Percentiles rank a stretch among this genome's conserved stretches.
Evolutionary conservation across 2,888 invertebrate genomes (phyloP).

Genomic region (Tillus elongatus): DNA sequence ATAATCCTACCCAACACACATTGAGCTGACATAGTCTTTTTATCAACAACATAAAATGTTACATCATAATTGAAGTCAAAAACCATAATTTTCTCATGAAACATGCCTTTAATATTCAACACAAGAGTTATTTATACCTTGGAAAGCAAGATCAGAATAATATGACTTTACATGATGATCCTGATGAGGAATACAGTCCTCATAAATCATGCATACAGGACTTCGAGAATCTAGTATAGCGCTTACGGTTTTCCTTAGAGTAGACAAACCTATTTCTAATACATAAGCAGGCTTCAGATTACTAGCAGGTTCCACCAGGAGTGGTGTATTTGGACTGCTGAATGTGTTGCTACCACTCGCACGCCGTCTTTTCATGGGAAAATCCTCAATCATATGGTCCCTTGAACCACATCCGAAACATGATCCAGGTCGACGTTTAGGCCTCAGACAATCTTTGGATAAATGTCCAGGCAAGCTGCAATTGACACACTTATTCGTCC

Average conservation of each 20-base stretch:
- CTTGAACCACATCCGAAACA: constrained; percentile 14
- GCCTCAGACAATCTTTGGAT: constrained; percentile 12
- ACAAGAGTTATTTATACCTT: too few relatives aligned
- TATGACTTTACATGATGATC: too few relatives aligned
- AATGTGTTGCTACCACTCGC: too few relatives aligned
- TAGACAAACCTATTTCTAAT: constrained; percentile 4
- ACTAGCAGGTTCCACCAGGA: too few relatives aligned
- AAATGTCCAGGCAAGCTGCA: constrained; percentile 15
- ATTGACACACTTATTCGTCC: constrained; percentile 14
- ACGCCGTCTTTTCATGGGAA: constrained; percentile 7
- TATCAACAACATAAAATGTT: constrained; percentile 15
- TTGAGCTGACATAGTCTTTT: constrained; percentile 11
- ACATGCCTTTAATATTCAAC: constrained; percentile 11
- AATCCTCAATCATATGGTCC: constrained; percentile 11
- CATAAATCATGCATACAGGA: constrained; percentile 12
- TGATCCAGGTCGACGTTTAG: constrained; percentile 14
- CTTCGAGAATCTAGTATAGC: constrained; percentile 14
- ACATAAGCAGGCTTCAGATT: too few relatives aligned
- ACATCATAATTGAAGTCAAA: constrained; percentile 8
- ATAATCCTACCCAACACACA: constrained; percentile 14
- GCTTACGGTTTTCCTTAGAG: background rate
- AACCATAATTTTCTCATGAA: constrained; percentile 8
- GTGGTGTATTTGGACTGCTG: too few relatives aligned
- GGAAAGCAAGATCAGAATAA: too few relatives aligned
- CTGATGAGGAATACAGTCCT: constrained; percentile 7